A percentile compares a stretch with the other conserved stretches of the same genome.
These are phyloP conservation scores for Cettia cetti DNA, from an alignment of 2,113 vertebrate genomes.

Conservation along the genomic window DNA sequence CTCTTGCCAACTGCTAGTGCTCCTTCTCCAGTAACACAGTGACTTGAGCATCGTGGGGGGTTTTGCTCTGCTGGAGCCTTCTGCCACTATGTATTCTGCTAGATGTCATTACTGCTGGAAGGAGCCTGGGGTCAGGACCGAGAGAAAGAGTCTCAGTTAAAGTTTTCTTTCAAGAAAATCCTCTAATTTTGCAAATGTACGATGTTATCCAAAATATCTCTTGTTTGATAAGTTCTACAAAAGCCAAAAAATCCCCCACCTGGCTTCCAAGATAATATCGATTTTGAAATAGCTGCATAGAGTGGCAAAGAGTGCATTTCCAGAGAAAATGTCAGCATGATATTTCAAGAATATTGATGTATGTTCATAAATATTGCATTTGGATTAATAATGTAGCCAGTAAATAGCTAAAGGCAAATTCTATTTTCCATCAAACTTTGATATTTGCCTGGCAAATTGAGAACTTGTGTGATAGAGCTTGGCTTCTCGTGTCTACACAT, in stretches of 20 bases:
- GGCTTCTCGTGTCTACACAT: background rate
- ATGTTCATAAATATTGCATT: constrained; percentile 27
- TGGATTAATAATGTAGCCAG: background rate
- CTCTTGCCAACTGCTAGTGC: background rate
- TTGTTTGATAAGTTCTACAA: background rate
- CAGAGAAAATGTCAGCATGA: constrained; percentile 26
- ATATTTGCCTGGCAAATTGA: constrained; percentile 14
- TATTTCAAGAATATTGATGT: constrained; percentile 9
- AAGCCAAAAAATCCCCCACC: background rate
- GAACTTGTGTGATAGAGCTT: background rate
- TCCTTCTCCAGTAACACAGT: background rate
- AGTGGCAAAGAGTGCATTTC: background rate
- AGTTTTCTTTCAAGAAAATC: background rate
- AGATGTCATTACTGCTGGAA: background rate
- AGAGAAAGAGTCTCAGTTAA: background rate
- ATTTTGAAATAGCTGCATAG: background rate
- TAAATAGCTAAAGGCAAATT: constrained; percentile 28
- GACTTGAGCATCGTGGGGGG: background rate
- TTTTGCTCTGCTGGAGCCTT: background rate
- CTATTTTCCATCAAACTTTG: background rate
- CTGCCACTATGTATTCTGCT: background rate
- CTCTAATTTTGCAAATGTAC: background rate
- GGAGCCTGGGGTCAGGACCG: background rate
- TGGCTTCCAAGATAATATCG: background rate
- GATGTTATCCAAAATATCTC: background rate